A percentile compares a stretch with the other conserved stretches of the same genome.
phyloP scores from a whole-genome alignment of 2,888 invertebrate species.

The Eurytoma adleriae region DNA sequence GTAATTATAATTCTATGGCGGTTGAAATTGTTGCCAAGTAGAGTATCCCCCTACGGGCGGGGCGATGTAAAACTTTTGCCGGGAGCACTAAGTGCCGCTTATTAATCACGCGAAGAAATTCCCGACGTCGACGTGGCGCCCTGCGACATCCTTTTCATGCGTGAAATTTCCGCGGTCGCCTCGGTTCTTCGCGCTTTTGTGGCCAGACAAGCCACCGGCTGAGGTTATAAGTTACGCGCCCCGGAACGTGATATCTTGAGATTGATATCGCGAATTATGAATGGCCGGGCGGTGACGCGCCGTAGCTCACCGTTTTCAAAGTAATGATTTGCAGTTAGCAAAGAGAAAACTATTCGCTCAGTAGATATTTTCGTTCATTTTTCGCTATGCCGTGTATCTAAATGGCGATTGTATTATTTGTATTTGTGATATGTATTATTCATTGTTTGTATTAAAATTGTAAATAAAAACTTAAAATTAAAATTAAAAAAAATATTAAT shows the following conservation, averaged over 20 bases:
- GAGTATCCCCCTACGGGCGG: background rate
- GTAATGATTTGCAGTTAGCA: no score
- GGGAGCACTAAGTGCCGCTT: constrained; percentile 34
- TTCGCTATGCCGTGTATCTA: no score
- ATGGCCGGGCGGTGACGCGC: background rate
- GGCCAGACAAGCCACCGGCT: background rate
- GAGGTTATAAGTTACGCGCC: background rate
- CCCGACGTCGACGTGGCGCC: background rate
- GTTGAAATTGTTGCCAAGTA: background rate
- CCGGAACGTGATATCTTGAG: constrained; percentile 7
- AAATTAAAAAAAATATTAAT: no score
- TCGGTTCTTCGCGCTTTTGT: constrained; percentile 15
- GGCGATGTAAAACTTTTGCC: constrained; percentile 40
- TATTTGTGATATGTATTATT: no score
- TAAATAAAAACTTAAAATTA: no score
- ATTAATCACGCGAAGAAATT: constrained; percentile 53
- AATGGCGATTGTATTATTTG: no score
- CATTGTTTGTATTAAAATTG: no score
- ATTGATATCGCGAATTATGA: constrained; percentile 28
- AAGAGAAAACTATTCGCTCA: no score
- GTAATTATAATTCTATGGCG: constrained; percentile 42
- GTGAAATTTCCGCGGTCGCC: constrained; percentile 26
- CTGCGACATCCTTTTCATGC: constrained; percentile 27
- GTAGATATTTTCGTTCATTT: no score
- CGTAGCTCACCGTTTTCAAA: no score